These are phyloP conservation scores for Malurus elegans DNA, from an alignment of 2,113 vertebrate genomes.

Conservation along the genomic window DNA sequence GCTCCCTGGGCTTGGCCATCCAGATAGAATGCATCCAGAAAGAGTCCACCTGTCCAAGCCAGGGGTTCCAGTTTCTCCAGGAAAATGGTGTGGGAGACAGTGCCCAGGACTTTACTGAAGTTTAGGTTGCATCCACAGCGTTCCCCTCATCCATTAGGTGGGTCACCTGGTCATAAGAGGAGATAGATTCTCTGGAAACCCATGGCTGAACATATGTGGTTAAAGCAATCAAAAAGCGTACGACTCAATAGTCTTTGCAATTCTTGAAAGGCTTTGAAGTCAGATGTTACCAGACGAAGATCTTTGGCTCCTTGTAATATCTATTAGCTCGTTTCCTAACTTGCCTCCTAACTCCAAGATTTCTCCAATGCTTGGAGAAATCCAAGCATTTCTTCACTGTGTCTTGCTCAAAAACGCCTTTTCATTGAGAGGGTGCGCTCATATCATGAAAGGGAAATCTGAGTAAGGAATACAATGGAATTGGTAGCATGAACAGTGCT, in stretches of 20 bases:
- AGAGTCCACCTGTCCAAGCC: neutral
- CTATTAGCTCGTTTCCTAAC: neutral
- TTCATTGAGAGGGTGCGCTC: neutral
- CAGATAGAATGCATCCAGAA: neutral
- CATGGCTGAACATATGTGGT: neutral
- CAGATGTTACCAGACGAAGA: neutral
- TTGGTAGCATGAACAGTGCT: neutral
- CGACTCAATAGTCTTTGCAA: neutral
- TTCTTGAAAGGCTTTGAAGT: neutral
- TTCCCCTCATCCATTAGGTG: neutral
- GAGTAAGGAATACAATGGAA: neutral
- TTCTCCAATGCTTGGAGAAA: neutral
- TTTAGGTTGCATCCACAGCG: neutral
- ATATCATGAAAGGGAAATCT: neutral
- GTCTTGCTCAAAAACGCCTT: neutral
- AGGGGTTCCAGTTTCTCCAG: neutral
- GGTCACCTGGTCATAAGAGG: neutral
- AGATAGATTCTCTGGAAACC: neutral
- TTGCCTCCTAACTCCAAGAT: neutral
- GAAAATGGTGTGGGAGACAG: neutral
- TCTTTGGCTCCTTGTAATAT: neutral
- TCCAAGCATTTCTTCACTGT: neutral
- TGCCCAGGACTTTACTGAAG: neutral
- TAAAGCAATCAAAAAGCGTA: neutral
- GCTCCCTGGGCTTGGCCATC: neutral